Conservation (phyloP, 2,113 vertebrate genomes). For the Haplochromis burtoni region DNA sequence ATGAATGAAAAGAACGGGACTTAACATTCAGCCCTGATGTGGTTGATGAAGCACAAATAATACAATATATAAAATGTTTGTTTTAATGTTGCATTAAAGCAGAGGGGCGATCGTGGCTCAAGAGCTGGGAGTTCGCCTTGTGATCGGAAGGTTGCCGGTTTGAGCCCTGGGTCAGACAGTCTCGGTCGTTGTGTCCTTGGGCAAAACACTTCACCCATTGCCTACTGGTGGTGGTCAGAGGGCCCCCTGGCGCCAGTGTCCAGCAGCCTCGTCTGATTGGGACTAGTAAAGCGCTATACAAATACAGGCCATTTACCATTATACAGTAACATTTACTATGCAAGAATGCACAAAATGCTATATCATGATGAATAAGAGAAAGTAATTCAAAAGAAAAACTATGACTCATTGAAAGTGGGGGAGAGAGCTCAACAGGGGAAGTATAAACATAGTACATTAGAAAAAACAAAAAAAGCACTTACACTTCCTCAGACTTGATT, state of each 20-base stretch:
- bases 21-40: not conserved
- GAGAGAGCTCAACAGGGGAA: not conserved
- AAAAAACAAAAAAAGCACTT: not conserved
- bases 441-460: not conserved
- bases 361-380: not conserved
- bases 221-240: not conserved
- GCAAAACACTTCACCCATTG: not conserved
- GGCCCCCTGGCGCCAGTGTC: not conserved
- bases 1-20: not conserved
- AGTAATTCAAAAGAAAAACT: not conserved
- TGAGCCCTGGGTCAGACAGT: not conserved
- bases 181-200: fast-evolving
- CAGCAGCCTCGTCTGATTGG: not conserved
- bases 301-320: not conserved
- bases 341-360: not conserved
- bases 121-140: not conserved
- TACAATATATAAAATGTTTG: not conserved
- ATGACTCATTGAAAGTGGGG: not conserved
- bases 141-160: not conserved
- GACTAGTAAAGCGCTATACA: not conserved
- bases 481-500: not conserved
- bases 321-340: not conserved
- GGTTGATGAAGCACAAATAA: not conserved
- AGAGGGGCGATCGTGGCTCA: not conserved
- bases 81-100: not conserved